phyloP scores from a whole-genome alignment of 2,797 vertebrate genomes.

The Squalus acanthias region DNA sequence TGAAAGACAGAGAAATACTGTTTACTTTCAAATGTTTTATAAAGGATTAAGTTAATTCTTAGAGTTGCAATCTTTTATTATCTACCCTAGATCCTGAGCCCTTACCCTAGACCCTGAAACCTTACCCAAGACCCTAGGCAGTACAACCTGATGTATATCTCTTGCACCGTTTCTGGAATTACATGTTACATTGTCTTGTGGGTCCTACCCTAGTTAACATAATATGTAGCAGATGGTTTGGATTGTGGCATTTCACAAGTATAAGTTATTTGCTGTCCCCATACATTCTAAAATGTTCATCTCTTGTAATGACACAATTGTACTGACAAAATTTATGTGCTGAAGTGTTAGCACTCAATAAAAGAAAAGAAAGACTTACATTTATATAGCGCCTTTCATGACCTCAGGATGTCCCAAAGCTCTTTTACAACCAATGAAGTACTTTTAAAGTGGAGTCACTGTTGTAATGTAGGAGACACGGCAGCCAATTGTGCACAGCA shows the following conservation, averaged over 20 bases:
- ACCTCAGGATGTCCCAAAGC: no score
- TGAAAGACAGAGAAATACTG: not conserved
- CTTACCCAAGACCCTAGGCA: no score
- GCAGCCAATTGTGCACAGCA: no score
- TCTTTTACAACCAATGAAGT: no score
- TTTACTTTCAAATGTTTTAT: not conserved
- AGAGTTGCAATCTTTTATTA: not conserved
- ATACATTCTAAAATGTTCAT: not conserved
- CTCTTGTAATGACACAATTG: not conserved
- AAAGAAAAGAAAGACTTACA: not conserved
- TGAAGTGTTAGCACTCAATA: not conserved
- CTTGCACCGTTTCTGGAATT: not conserved
- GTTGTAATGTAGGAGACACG: no score
- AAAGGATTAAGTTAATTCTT: not conserved
- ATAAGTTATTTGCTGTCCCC: not conserved
- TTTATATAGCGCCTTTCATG: no score
- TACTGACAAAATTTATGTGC: not conserved
- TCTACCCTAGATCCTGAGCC: not conserved
- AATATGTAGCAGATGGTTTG: not conserved
- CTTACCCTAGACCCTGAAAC: no score
- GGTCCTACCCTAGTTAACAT: not conserved
- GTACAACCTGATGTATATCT: not conserved
- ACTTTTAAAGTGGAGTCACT: no score
- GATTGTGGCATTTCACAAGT: not conserved
- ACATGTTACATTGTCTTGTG: not conserved